Percentiles rank a stretch among this genome's conserved stretches.
These are phyloP conservation scores for Chamaea fasciata DNA, from an alignment of 2,113 vertebrate species.

Conservation along the genomic window DNA sequence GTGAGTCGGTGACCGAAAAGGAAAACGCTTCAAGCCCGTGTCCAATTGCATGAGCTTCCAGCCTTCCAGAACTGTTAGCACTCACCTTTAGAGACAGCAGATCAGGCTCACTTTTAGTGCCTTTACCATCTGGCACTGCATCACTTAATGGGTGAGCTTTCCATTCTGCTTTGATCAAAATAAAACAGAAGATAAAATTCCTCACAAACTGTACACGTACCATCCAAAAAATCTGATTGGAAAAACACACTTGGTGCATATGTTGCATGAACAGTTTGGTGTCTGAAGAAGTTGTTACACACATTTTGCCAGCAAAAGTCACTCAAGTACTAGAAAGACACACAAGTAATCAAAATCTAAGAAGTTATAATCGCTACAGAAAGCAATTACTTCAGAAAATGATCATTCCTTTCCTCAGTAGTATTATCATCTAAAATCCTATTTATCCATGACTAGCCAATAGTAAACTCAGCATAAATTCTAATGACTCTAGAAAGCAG, in stretches of 20 bases:
- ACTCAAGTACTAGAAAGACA: background rate
- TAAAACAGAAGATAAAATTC: background rate
- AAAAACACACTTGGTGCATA: background rate
- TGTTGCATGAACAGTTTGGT: background rate
- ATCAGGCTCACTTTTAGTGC: background rate
- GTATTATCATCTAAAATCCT: background rate
- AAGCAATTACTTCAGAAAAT: background rate
- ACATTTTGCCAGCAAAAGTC: background rate
- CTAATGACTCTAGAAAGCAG: background rate
- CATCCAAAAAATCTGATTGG: accelerated
- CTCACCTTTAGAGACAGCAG: background rate
- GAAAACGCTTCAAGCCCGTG: background rate
- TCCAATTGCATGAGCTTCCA: background rate
- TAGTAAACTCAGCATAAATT: background rate
- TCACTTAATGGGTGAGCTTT: background rate
- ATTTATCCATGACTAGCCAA: background rate
- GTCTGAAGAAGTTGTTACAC: background rate
- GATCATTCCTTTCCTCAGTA: background rate
- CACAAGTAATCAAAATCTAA: background rate
- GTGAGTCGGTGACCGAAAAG: background rate
- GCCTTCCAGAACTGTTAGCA: background rate
- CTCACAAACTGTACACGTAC: background rate
- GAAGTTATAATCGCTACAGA: background rate
- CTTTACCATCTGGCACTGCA: background rate
- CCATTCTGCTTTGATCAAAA: background rate